These are phyloP conservation scores for Caenorhabditis elegans DNA, from an alignment of 1,140 invertebrate genomes.

Conservation along the genomic window DNA sequence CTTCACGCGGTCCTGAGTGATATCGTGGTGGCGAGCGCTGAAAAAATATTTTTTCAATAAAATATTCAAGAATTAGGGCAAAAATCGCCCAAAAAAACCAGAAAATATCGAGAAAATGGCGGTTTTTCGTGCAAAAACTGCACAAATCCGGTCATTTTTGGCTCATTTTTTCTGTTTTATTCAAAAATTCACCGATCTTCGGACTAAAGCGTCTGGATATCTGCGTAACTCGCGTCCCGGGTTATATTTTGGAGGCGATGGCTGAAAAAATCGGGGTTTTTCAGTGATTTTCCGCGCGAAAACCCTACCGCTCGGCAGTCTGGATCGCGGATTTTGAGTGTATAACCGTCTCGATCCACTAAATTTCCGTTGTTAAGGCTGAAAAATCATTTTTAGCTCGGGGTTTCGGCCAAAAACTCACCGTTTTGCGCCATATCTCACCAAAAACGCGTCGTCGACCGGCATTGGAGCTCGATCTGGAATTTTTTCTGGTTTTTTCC, in stretches of 20 bases:
- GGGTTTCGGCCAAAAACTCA: neutral
- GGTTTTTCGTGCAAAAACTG: no score
- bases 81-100: no score
- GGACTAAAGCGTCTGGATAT: neutral
- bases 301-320: neutral
- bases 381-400: neutral
- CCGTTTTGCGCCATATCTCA: neutral
- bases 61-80: no score
- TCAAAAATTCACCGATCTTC: no score
- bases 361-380: neutral
- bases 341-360: neutral
- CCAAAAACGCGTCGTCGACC: neutral
- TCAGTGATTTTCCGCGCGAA: neutral
- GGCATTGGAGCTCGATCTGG: conserved; percentile 12
- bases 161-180: no score
- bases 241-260: neutral
- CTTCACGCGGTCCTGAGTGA: no score
- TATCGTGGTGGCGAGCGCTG: no score
- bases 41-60: no score
- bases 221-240: neutral
- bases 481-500: neutral
- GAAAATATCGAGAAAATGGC: no score
- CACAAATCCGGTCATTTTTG: no score
- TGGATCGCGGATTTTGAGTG: neutral
- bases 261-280: neutral